Evolutionary conservation across 2,797 vertebrate genomes (phyloP), one percentile per base, ranked within the genome.

Genomic region (Myripristis murdjan): DNA sequence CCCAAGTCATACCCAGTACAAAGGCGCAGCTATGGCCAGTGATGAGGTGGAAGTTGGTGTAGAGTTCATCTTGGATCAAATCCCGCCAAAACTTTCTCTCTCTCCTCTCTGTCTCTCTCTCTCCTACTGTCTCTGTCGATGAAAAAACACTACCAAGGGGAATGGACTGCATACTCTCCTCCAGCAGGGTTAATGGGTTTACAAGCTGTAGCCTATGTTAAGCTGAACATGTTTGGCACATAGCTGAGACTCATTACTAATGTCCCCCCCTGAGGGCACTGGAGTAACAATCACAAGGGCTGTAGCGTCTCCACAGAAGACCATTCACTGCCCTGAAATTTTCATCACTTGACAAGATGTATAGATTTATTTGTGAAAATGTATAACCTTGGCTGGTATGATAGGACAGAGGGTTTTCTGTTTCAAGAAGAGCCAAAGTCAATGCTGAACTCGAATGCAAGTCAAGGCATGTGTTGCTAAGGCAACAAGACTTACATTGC

Each of bases 221-320:
- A 60, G 54, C 70, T 67, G 31, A 79, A 68, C 75, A 84, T 59
- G 71, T 75, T 72, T 75, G 67, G 49, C 76, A 79, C 70, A 69
- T 54, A 58, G 60, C 73, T 66, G 65, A 65, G 33, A 54, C 55
- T 80, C 63, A 69, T 77, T 72, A 65, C 26, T 49, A 6, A 51
- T 6, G 33, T 73, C 46, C 33, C 65, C 52, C 60, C 63, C 46
- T 58, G 59, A 66, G 56, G 18, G 22, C 47, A 15, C 35, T 14
- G 41, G 47, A 54, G 24, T 12, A 63, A 48, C 64, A 70, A 44
- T 41, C 43, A 64, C 56, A 15, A n/a, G 24, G 24, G 6, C n/a
- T 51, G 41, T 11, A 63, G 56, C 12, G 2, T 33, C 11, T n/a
- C 15, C 35, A 31, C 2, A 43, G 26, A 56, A 47, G n/a, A 39